Conservation (phyloP, 2,113 vertebrate genomes). For the Neogobius melanostomus region DNA sequence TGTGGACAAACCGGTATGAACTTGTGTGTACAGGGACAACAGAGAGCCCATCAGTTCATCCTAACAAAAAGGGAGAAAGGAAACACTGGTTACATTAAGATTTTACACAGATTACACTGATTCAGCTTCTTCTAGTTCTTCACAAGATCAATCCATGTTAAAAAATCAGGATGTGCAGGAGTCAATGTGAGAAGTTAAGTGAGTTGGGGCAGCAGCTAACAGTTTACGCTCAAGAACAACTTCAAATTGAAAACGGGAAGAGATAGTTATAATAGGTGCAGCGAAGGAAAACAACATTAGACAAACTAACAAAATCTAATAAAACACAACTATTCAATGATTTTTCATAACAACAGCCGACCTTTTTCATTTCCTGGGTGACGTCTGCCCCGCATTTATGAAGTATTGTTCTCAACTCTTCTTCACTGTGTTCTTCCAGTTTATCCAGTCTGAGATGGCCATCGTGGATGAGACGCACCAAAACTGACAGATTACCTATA, state of each 20-base stretch:
- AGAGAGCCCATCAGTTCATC: slow-evolving; percentile 85
- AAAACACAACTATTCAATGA: not conserved
- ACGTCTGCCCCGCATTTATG: slow-evolving; percentile 77
- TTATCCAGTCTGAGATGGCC: slow-evolving; percentile 83
- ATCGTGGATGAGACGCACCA: slow-evolving; percentile 90
- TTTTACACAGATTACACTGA: not conserved
- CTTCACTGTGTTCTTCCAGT: slow-evolving; percentile 79
- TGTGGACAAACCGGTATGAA: slow-evolving; percentile 83
- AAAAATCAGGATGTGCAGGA: no score
- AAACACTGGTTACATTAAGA: not conserved
- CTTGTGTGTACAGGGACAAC: slow-evolving; percentile 83
- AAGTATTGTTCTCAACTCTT: slow-evolving; percentile 82
- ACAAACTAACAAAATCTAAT: not conserved
- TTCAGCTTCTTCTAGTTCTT: no score
- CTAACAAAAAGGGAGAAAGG: slow-evolving; percentile 65
- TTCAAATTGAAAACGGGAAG: no score
- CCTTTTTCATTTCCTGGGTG: slow-evolving; percentile 78
- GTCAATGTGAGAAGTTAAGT: no score
- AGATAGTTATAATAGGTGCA: no score
- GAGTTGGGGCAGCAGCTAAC: no score
- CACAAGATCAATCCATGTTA: no score
- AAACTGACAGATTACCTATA: slow-evolving; percentile 83
- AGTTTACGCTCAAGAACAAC: no score
- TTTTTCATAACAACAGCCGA: no score
- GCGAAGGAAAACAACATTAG: no score